Conservation (phyloP, 2,888 invertebrate genomes). For the Apantesis nais region DNA sequence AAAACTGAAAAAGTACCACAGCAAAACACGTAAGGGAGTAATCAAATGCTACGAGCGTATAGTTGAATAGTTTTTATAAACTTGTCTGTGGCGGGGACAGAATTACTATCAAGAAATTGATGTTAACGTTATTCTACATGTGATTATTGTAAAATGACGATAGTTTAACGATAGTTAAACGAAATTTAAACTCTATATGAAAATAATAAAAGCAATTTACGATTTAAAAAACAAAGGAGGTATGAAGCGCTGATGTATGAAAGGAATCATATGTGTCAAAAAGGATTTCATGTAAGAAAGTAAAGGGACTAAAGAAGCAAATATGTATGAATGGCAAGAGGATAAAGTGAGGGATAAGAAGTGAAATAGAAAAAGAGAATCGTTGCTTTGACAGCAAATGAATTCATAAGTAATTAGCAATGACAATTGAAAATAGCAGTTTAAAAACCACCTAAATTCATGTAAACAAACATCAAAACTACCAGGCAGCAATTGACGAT, state of each 20-base stretch:
- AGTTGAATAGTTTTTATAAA: background rate
- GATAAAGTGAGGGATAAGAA: background rate
- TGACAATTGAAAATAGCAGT: background rate
- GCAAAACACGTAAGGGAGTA: background rate
- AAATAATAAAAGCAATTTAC: background rate
- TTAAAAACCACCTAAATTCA: background rate
- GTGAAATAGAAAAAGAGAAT: background rate
- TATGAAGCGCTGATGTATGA: background rate
- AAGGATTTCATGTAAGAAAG: background rate
- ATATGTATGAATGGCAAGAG: background rate
- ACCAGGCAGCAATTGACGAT: slow-evolving; percentile 46
- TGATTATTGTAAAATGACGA: background rate
- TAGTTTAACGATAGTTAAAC: background rate
- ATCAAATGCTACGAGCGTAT: background rate
- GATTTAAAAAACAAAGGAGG: background rate
- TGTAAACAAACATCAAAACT: slow-evolving; percentile 17
- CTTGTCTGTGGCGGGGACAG: background rate
- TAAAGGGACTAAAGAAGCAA: background rate
- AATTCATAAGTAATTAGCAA: no score
- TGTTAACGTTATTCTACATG: background rate
- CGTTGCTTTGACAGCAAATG: background rate
- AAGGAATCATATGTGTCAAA: background rate
- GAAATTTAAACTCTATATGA: background rate
- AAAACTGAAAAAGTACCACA: background rate
- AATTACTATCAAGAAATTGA: background rate